Conservation (phyloP, 2,113 vertebrate genomes). For the Chrysemys picta region DNA sequence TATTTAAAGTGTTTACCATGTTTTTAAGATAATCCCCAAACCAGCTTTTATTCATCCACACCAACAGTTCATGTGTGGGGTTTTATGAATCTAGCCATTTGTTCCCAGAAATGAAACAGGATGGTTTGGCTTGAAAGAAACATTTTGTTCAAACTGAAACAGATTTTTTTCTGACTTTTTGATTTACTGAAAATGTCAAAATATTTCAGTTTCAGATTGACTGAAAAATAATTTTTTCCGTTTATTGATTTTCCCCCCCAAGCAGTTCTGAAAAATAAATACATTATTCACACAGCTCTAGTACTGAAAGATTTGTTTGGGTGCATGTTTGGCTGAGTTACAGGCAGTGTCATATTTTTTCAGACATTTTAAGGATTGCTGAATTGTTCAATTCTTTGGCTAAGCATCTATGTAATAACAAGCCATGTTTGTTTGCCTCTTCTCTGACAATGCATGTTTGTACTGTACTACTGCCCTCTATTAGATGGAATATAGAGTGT, state of each 20-base stretch:
- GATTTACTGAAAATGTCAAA: no score
- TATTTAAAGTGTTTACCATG: no score
- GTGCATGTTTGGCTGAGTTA: rapidly evolving
- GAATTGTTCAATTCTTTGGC: background rate
- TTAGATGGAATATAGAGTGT: background rate
- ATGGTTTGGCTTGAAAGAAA: no score
- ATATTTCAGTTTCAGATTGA: no score
- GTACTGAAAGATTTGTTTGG: background rate
- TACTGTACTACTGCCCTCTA: background rate
- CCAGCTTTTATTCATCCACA: background rate
- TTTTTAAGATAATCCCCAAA: background rate
- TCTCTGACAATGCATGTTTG: rapidly evolving
- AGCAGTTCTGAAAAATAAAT: no score
- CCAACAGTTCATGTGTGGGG: background rate
- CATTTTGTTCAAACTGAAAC: no score
- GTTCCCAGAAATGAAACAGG: no score
- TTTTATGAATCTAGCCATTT: no score
- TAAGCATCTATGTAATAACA: background rate
- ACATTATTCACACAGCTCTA: no score
- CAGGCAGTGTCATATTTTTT: background rate
- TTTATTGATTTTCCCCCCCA: no score
- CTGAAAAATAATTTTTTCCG: no score
- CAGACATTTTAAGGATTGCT: background rate
- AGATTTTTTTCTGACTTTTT: no score
- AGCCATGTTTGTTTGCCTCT: rapidly evolving